Evolutionary conservation across 2,113 vertebrate genomes (phyloP).

Genomic region (Anolis sagrei): DNA sequence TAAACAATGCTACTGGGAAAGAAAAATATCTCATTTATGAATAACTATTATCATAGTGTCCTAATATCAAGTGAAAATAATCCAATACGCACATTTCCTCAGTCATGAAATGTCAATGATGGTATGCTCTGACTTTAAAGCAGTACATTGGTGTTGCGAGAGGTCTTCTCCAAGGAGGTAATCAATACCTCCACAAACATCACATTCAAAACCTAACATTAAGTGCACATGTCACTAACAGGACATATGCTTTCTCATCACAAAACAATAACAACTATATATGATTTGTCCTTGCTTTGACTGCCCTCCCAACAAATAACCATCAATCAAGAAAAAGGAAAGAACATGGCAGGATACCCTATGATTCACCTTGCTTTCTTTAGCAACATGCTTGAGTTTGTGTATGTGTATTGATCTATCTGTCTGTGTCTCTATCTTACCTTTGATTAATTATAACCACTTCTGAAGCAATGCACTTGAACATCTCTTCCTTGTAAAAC

Average conservation of each 20-base stretch:
- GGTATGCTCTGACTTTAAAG: neutral
- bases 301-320: no score
- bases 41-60: neutral
- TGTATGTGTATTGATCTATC: neutral
- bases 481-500: no score
- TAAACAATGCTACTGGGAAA: slow-evolving; percentile 23
- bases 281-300: no score
- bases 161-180: no score
- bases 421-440: neutral
- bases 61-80: neutral
- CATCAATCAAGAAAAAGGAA: no score
- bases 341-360: no score
- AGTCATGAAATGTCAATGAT: neutral
- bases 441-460: neutral
- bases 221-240: no score
- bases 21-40: neutral
- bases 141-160: no score
- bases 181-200: no score
- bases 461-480: neutral
- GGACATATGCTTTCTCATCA: no score
- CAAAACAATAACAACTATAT: no score
- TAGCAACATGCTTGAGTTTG: neutral
- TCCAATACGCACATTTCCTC: neutral
- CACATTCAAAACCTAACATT: no score
- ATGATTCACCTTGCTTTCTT: neutral